These are phyloP conservation scores for Mythimna loreyi DNA, from an alignment of 2,888 invertebrate species.

Conservation along the genomic window DNA sequence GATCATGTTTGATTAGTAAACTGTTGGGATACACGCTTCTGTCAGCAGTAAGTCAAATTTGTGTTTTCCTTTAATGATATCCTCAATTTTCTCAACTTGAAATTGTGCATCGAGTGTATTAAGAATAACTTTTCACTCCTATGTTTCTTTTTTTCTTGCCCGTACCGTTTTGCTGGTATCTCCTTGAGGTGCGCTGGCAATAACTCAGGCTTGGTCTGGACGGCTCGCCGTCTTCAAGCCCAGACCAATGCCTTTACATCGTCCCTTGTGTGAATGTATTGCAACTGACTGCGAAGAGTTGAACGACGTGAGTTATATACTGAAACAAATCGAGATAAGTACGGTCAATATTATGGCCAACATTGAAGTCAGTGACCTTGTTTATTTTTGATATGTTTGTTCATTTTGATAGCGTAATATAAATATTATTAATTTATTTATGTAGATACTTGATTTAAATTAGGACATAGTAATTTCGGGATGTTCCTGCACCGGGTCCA, in stretches of 20 bases:
- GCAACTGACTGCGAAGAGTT: constrained; percentile 9
- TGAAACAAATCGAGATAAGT: constrained; percentile 14
- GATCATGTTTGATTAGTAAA: constrained; percentile 77
- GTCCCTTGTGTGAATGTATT: constrained; percentile 48
- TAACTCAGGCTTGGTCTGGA: no score
- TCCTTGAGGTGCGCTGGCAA: no score
- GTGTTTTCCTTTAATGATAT: constrained; percentile 61
- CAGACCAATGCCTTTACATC: no score
- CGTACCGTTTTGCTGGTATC: no score
- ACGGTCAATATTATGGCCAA: no score
- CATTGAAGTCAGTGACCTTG: neutral
- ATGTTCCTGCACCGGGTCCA: no score
- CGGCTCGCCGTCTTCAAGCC: no score
- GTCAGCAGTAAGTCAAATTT: constrained; percentile 72
- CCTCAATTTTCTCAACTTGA: constrained; percentile 58
- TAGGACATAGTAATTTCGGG: no score
- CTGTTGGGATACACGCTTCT: constrained; percentile 65
- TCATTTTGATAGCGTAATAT: neutral
- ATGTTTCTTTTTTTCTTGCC: no score
- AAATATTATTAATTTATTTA: neutral
- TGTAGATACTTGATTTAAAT: no score
- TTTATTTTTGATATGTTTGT: neutral
- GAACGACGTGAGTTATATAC: constrained; percentile 30
- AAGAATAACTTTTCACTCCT: constrained; percentile 27
- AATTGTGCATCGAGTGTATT: constrained; percentile 58